These are phyloP conservation scores for Stichopus chloronotus DNA, from an alignment of 35 echinoderm and acorn worm species.

Conservation along the genomic window DNA sequence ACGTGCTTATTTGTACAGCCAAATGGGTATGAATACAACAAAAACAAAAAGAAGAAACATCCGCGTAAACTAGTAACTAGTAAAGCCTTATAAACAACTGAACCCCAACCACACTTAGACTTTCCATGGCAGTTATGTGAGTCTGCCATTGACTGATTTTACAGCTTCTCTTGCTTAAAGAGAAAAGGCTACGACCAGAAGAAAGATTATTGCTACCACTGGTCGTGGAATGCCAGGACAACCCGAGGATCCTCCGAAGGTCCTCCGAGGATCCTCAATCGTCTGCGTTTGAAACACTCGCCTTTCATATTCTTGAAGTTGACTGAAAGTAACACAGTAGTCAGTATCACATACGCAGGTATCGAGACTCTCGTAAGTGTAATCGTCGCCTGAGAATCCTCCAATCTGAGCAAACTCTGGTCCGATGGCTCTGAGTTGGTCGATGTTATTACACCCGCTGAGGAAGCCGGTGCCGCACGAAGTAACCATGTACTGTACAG, in stretches of 20 bases:
- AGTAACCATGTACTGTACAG: background rate
- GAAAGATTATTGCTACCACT: no score
- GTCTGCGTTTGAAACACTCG: background rate
- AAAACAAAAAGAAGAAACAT: no score
- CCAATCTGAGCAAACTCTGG: background rate
- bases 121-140: no score
- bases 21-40: no score
- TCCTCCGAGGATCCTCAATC: background rate
- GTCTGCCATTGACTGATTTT: no score
- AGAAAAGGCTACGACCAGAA: no score
- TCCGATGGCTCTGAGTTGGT: background rate
- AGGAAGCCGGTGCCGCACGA: background rate
- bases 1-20: no score
- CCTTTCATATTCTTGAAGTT: background rate
- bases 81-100: no score
- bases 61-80: no score
- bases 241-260: background rate
- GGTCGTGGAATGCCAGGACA: background rate
- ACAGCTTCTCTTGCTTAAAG: no score
- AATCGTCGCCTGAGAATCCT: background rate
- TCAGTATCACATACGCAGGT: slow-evolving; percentile 4
- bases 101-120: no score
- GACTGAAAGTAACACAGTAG: background rate
- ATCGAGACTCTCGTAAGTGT: slow-evolving; percentile 2
- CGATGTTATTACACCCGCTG: background rate